Conservation (phyloP, 2,888 invertebrate species). For the Diarsia mendica region DNA sequence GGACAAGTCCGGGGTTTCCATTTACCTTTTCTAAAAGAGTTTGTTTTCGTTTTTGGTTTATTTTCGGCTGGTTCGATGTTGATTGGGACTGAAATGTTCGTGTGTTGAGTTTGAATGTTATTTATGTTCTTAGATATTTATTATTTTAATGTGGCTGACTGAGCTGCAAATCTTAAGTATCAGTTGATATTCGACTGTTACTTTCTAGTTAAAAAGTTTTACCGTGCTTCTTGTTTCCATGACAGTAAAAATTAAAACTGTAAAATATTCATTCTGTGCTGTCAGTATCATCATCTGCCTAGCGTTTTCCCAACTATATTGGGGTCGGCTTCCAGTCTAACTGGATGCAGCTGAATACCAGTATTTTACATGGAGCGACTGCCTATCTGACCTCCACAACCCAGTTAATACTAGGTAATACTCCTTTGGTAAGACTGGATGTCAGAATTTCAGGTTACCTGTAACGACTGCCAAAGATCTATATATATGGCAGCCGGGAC, state of each 20-base stretch:
- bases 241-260: neutral
- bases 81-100: slow-evolving; percentile 17
- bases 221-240: neutral
- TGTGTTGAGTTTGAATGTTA: slow-evolving; percentile 5
- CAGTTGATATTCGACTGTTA: neutral
- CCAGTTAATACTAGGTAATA: neutral
- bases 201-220: neutral
- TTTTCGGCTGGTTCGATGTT: slow-evolving; percentile 25
- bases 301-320: too few species aligned
- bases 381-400: too few species aligned
- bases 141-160: neutral
- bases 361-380: too few species aligned
- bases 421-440: too few species aligned
- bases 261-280: neutral
- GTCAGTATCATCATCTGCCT: too few species aligned
- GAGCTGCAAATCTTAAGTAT: neutral
- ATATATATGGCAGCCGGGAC: too few species aligned
- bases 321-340: too few species aligned
- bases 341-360: too few species aligned
- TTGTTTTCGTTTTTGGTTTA: slow-evolving; percentile 46
- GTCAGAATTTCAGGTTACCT: too few species aligned
- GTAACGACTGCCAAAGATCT: too few species aligned
- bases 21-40: slow-evolving; percentile 57
- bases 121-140: neutral
- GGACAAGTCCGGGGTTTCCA: slow-evolving; percentile 39